Percentiles rank a stretch among this genome's conserved stretches.
Evolutionary conservation across 2,113 vertebrate species (phyloP).

Genomic region (human): GRCh38 chr2:72843501-72844000

Average conservation of each 20-base stretch:
- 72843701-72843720: not conserved
- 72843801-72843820: not conserved
- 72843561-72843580: not conserved
- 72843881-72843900: not conserved
- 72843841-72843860: not conserved
- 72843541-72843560: not conserved
- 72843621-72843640: not conserved
- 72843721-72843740: not conserved
- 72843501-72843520: not conserved
- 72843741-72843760: not conserved
- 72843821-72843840: not conserved
- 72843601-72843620: not conserved
- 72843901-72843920: not conserved
- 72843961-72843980: not conserved
- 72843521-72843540: not conserved
- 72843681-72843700: not conserved
- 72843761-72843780: not conserved
- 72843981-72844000: not conserved
- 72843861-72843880: not conserved
- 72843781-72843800: not conserved
- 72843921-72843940: not conserved
- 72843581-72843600: not conserved
- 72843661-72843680: not conserved
- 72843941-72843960: not conserved
- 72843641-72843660: not conserved